Conservation (phyloP, 2,113 vertebrate genomes). For the Leptosomus discolor region DNA sequence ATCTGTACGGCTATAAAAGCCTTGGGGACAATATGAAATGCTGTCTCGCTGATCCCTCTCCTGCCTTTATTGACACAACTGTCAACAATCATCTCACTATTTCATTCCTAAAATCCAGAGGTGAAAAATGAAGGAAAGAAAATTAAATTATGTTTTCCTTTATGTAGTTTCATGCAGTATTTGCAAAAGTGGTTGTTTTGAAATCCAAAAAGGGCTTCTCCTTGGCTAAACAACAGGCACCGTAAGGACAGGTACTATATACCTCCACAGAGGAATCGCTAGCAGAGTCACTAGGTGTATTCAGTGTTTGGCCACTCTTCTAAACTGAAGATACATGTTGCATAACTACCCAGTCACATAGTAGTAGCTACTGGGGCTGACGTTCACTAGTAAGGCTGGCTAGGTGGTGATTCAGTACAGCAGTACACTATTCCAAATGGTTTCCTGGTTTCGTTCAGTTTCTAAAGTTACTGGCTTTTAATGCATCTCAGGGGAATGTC, state of each 20-base stretch:
- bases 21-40: neutral
- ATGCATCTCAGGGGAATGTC: neutral
- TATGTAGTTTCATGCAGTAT: neutral
- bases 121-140: neutral
- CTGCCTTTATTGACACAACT: neutral
- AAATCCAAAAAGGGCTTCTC: neutral
- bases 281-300: neutral
- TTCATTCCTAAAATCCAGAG: conserved; percentile 26
- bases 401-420: neutral
- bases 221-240: neutral
- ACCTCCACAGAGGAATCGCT: fast-evolving
- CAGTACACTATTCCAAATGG: neutral
- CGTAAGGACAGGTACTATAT: neutral
- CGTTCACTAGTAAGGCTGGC: neutral
- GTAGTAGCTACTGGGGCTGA: neutral
- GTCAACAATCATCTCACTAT: neutral
- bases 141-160: neutral
- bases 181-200: neutral
- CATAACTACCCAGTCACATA: neutral
- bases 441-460: neutral
- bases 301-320: neutral
- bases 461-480: neutral
- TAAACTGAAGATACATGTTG: neutral
- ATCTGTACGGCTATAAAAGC: neutral
- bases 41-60: neutral